Conservation (phyloP, 1,140 invertebrate species). For the Drosophila subobscura region DNA sequence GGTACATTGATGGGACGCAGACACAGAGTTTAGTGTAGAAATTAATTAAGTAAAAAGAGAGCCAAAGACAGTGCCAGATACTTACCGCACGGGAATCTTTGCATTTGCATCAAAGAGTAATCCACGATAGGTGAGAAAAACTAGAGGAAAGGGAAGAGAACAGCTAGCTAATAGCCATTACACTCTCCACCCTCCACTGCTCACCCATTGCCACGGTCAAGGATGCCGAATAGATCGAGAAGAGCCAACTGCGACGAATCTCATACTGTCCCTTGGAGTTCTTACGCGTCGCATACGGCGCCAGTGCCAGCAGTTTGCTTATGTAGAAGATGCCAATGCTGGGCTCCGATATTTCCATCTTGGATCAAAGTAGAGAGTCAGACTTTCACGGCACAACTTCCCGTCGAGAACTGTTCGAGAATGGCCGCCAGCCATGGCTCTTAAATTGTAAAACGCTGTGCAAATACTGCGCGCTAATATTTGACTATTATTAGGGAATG, state of each 20-base stretch:
- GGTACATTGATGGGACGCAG: too few species aligned
- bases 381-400: slow-evolving; percentile 22
- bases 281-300: slow-evolving; percentile 78
- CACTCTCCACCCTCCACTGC: background rate
- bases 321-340: slow-evolving; percentile 83
- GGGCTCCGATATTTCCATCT: slow-evolving; percentile 77
- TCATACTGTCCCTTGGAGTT: slow-evolving; percentile 67
- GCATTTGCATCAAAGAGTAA: slow-evolving; percentile 79
- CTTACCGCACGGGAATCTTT: slow-evolving; percentile 76
- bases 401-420: slow-evolving; percentile 25
- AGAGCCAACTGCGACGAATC: slow-evolving; percentile 84
- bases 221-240: slow-evolving; percentile 83
- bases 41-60: slow-evolving; percentile 6
- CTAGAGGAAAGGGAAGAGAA: slow-evolving; percentile 23
- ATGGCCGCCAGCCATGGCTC: slow-evolving; percentile 27
- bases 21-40: slow-evolving; percentile 1
- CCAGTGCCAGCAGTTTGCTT: slow-evolving; percentile 84
- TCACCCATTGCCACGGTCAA: slow-evolving; percentile 70
- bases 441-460: slow-evolving; percentile 52
- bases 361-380: background rate
- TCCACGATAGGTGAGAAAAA: slow-evolving; percentile 74
- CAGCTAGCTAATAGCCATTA: background rate
- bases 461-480: slow-evolving; percentile 73
- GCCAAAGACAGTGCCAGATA: background rate
- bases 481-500: slow-evolving; percentile 68